These are phyloP conservation scores for Eulemur rufifrons DNA, from an alignment of 2,113 vertebrate species.

Conservation along the genomic window DNA sequence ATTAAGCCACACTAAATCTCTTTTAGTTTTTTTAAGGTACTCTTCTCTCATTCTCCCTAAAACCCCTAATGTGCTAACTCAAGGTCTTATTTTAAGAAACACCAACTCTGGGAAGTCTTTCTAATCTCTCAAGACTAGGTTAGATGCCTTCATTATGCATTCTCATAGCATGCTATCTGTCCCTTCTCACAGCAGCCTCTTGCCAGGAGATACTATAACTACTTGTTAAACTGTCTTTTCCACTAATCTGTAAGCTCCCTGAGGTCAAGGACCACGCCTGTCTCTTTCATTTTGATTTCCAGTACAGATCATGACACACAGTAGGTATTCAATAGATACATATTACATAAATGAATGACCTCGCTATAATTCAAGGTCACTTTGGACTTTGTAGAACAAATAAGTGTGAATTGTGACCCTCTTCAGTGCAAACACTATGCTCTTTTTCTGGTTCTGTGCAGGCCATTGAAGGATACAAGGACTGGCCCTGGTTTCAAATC, in stretches of 20 bases:
- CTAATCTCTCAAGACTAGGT: background rate
- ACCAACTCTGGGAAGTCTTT: background rate
- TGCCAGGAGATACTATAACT: background rate
- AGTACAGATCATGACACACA: background rate
- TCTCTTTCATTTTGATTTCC: slow-evolving; percentile 3
- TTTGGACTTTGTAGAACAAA: slow-evolving; percentile 1
- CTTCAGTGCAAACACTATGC: background rate
- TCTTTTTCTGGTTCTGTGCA: slow-evolving; percentile 13
- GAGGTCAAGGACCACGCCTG: background rate
- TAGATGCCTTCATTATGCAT: background rate
- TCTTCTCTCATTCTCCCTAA: background rate
- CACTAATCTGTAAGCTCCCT: background rate
- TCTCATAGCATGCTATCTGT: background rate
- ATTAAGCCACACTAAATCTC: background rate
- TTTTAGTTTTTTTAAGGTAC: slow-evolving; percentile 12
- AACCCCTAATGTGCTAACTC: background rate
- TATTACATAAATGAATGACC: background rate
- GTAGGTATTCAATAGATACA: background rate
- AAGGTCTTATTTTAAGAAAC: slow-evolving; percentile 45
- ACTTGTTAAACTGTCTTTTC: background rate
- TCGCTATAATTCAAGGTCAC: slow-evolving; percentile 5
- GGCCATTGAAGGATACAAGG: background rate
- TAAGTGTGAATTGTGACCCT: background rate
- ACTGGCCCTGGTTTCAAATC: background rate
- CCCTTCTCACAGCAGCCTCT: background rate